Evolutionary conservation across 2,797 vertebrate species (phyloP), one percentile per base, ranked within the genome.

Genomic region (Oryzias sinensis): DNA sequence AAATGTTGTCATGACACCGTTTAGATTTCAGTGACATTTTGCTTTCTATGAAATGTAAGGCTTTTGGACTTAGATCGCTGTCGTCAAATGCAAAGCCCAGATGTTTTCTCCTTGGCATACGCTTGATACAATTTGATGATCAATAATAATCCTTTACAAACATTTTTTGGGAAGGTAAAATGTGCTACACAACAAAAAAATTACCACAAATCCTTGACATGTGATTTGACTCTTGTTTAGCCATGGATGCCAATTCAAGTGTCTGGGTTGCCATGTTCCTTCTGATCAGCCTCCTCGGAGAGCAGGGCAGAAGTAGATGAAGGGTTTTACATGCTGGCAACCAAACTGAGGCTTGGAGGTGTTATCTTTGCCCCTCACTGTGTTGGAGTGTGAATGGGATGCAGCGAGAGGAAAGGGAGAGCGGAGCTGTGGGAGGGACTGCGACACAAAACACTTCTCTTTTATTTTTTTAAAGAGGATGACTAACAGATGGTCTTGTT

Each of bases 401-500:
- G 70, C 45, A 56, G 56, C 45, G 54, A 52, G 42, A 25, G 53
- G 52, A 49, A 63, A 49, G 46, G 24, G 58, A 66, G 55, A 59
- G 50, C 59, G 65, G 55, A 70, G 53, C 58, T 57, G 77, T 72
- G 54, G 70, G 74, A 68, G 79, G 55, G 80, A 85, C 82, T 81
- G 79, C 77, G 72, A 75, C 50, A 37, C 68, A 8, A 59, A 66
- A 74, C 64, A 57, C 65, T 76, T 81, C 62, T 76, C 74, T 65
- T 62, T 53, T 63, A 65, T 47, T 55, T 62, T 65, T 76, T 87
- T 83, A 83, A 90, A 83, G 80, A 88, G 77, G 33, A 82, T 89
- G 27, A 81, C 79, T 86, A 91, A 89, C 95, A 95, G 95, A 94
- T 95, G 94, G 94, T 59, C 62, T 87, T 73, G 72, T 91, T 90